Conservation (phyloP, 2,113 vertebrate genomes). For the Galeopterus variegatus region DNA sequence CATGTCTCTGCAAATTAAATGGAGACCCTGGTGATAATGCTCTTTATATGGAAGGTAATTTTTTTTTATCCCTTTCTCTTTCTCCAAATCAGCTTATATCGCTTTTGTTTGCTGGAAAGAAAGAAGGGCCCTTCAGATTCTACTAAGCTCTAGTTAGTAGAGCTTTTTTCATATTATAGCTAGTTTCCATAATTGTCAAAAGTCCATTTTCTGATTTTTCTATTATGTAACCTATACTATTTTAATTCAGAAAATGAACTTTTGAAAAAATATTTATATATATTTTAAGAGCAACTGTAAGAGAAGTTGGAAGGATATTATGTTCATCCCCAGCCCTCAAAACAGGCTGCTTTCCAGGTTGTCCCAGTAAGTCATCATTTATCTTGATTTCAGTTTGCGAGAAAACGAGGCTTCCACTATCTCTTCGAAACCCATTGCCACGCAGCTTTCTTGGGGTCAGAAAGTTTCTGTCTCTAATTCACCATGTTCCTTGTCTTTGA, state of each 20-base stretch:
- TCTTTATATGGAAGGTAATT: not conserved
- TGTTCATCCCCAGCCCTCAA: too few species aligned
- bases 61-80: not conserved
- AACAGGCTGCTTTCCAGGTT: not conserved
- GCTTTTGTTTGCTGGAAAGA: not conserved
- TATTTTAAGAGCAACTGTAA: too few species aligned
- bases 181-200: not conserved
- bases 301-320: too few species aligned
- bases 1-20: not conserved
- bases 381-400: not conserved
- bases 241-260: not conserved
- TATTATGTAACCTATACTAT: not conserved
- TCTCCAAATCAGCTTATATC: not conserved
- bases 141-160: not conserved
- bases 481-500: not conserved
- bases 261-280: not conserved
- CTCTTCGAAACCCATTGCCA: too few species aligned
- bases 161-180: not conserved
- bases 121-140: not conserved
- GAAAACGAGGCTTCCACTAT: too few species aligned
- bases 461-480: not conserved
- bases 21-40: not conserved
- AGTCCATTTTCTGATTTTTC: not conserved
- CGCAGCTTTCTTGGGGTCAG: not conserved
- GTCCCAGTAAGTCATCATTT: not conserved